phyloP scores from a whole-genome alignment of 1,140 invertebrate species.

The Paraescarpia echinospica region DNA sequence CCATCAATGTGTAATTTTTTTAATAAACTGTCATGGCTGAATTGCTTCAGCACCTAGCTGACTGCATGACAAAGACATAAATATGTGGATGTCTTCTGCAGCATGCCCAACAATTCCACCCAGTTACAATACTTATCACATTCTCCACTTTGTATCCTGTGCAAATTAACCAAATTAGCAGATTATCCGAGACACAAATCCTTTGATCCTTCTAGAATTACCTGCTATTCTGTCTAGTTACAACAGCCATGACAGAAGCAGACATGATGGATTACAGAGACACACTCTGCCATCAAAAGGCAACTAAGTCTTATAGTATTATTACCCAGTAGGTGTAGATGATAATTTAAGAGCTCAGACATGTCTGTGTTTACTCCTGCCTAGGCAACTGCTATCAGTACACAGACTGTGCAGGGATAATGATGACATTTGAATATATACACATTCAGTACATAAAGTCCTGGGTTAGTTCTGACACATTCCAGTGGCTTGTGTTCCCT shows the following conservation, averaged over 20 bases:
- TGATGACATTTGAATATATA: background rate
- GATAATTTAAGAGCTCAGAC: background rate
- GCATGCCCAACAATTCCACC: background rate
- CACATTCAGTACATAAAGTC: background rate
- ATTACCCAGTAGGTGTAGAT: background rate
- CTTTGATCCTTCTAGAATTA: background rate
- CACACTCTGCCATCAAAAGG: background rate
- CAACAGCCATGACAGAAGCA: no score
- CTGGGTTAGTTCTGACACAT: background rate
- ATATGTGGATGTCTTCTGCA: background rate
- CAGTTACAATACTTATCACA: no score
- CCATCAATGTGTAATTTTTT: no score
- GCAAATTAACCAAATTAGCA: background rate
- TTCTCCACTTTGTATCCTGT: background rate
- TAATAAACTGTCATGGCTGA: no score
- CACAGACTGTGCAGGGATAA: background rate
- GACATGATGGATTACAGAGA: background rate
- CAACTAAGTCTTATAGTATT: background rate
- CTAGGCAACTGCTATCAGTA: background rate
- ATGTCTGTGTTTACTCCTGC: background rate
- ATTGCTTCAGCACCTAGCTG: no score
- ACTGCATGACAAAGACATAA: no score
- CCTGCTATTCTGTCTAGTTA: background rate
- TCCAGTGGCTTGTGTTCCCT: background rate
- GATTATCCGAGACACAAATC: background rate